A percentile compares a stretch with the other conserved stretches of the same genome.
These are phyloP conservation scores for Bradypodion pumilum DNA, from an alignment of 2,797 vertebrate genomes.

Conservation along the genomic window DNA sequence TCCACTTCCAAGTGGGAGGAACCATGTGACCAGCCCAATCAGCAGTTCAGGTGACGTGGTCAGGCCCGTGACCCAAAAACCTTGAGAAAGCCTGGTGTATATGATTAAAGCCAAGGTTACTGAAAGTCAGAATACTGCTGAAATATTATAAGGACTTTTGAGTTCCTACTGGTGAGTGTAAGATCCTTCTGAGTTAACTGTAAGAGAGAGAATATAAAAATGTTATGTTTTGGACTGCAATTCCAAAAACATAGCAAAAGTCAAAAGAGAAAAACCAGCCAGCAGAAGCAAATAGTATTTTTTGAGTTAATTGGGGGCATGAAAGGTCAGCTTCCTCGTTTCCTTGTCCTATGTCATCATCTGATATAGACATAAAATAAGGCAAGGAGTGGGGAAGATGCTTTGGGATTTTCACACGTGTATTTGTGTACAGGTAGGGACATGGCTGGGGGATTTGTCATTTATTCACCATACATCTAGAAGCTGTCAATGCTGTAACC, in stretches of 20 bases:
- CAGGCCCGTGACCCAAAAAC: too few relatives aligned
- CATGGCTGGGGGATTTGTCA: conserved; percentile 23
- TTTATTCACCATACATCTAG: not conserved
- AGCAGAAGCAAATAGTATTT: not conserved
- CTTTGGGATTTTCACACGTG: not conserved
- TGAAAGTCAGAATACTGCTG: not conserved
- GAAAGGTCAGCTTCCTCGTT: not conserved
- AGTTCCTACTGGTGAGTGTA: not conserved
- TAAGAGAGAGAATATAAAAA: not conserved
- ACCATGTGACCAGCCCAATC: too few relatives aligned
- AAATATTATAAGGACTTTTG: not conserved
- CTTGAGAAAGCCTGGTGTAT: too few relatives aligned
- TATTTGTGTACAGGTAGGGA: conserved; percentile 15
- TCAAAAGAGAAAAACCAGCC: too few relatives aligned
- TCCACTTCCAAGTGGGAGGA: too few relatives aligned
- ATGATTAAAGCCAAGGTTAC: not conserved
- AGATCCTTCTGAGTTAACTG: not conserved
- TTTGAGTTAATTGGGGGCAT: not conserved
- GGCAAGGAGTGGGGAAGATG: not conserved
- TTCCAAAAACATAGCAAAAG: not conserved
- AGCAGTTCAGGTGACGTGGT: too few relatives aligned
- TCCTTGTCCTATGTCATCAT: not conserved
- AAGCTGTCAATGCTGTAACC: not conserved
- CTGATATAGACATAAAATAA: not conserved
- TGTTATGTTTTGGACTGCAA: not conserved